Evolutionary conservation across 2,888 invertebrate genomes (phyloP), one percentile per base, ranked within the genome.

Genomic region (Halocaridina rubra): DNA sequence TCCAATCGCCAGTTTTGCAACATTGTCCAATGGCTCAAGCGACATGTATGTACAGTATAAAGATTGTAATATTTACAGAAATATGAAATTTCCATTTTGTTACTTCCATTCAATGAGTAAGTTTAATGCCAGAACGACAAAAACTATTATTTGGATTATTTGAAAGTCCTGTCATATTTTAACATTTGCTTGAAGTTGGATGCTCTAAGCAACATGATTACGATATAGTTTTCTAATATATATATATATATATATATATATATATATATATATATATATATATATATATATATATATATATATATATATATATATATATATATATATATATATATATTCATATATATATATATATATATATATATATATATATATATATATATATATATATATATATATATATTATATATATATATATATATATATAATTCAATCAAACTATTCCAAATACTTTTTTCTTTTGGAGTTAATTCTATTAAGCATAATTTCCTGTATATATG

Each of bases 191-290:
- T 22, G 67, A 22, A 22, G 27, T 16, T 10, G 46, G 46, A 46
- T 16, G 46, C 46, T 46, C 46, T 46, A 13, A 46, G 8, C 16
- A 46, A 13, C 16, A 46, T 46, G 13, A 13, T 10, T 46, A 46
- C 46, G 8, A 46, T 46, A 46, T 16, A 46, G 46, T 59, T 22
- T 59, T 19, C 22, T 5, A 3, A 13, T 19, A 69, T 7, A 8
- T 69, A 7, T 69, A 3, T 29, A 7, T 71, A 4, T 75, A 13
- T 77, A 5, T 59, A 10, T 77, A 5, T 61, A 59, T 77, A 59
- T 59, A 77, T 77, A 27, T 59, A 57, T 29, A 59, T 59, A 30
- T 77, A 32, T 77, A 77, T 77, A 77, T 33, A 59, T 77, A 10
- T 29, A 29, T 77, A 19, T 61, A 33, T 33, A 27, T 29, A 22